Conservation (phyloP, 2,797 vertebrate genomes). For the Gouania willdenowi region DNA sequence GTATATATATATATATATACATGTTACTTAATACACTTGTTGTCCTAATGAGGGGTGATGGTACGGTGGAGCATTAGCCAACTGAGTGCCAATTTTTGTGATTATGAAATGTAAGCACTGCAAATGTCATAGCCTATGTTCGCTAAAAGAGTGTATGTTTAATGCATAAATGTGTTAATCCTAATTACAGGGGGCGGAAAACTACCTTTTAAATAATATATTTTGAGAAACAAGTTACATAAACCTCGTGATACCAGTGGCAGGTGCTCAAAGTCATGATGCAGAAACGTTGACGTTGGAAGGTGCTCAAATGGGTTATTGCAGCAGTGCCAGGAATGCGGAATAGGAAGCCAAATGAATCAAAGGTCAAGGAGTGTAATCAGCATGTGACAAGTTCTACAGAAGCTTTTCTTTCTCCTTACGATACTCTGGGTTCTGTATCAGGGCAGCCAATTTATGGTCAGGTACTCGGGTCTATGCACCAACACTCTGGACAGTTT, state of each 20-base stretch:
- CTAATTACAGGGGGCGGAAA: background rate
- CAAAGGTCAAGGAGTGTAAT: slow-evolving; percentile 39
- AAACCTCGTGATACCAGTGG: background rate
- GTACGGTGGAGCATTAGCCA: no score
- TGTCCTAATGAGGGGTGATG: no score
- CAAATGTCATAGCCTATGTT: no score
- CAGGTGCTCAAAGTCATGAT: background rate
- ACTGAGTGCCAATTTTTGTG: no score
- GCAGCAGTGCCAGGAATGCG: background rate
- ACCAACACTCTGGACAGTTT: no score
- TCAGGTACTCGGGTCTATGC: background rate
- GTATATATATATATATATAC: no score
- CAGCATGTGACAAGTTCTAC: slow-evolving; percentile 38
- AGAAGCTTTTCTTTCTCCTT: background rate
- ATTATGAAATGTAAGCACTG: no score
- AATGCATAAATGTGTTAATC: background rate
- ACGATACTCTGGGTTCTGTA: background rate
- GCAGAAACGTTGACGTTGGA: background rate
- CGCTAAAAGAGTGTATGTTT: background rate
- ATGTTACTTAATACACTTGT: no score
- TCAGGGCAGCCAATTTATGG: background rate
- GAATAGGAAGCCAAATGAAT: slow-evolving; percentile 15
- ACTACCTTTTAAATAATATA: no score
- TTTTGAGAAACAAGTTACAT: background rate
- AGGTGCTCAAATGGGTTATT: background rate